These are phyloP conservation scores for Petrolisthes manimaculis DNA, from an alignment of 2,888 invertebrate genomes.

Conservation along the genomic window DNA sequence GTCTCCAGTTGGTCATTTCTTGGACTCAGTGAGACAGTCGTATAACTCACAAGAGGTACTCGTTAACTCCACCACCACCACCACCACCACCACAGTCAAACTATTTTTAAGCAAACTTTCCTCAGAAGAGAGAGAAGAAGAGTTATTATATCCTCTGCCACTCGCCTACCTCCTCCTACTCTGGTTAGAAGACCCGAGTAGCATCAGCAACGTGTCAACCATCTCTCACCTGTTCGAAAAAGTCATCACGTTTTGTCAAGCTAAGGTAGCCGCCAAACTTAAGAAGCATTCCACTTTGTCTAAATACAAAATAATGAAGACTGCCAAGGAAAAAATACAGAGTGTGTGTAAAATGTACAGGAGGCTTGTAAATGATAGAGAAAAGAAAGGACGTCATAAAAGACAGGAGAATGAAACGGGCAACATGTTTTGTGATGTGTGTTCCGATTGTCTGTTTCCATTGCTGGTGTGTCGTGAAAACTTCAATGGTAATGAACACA, in stretches of 20 bases:
- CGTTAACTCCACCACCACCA: too few relatives aligned
- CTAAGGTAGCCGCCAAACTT: background rate
- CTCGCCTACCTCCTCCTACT: constrained; percentile 41
- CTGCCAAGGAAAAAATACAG: background rate
- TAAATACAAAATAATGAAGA: background rate
- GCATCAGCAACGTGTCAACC: constrained; percentile 2
- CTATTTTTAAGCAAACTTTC: constrained; percentile 12
- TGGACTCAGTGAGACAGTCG: too few relatives aligned
- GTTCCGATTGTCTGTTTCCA: constrained; percentile 19
- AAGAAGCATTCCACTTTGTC: background rate
- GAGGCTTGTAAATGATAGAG: background rate
- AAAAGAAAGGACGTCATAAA: background rate
- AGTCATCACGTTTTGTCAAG: constrained; percentile 17
- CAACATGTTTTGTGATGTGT: background rate
- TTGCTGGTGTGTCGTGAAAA: background rate
- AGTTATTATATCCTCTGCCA: constrained; percentile 42
- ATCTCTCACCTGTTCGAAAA: constrained; percentile 32
- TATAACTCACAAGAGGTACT: too few relatives aligned
- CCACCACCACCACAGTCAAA: background rate
- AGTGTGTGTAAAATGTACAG: background rate
- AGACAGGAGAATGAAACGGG: too few relatives aligned
- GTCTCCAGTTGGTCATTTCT: too few relatives aligned
- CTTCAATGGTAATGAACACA: background rate
- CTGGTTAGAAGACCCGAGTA: constrained; percentile 29
- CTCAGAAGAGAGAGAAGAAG: constrained; percentile 38